A percentile compares a stretch with the other conserved stretches of the same genome.
Evolutionary conservation across 2,797 vertebrate species (phyloP).

Genomic region (Gallinago solitaria): DNA sequence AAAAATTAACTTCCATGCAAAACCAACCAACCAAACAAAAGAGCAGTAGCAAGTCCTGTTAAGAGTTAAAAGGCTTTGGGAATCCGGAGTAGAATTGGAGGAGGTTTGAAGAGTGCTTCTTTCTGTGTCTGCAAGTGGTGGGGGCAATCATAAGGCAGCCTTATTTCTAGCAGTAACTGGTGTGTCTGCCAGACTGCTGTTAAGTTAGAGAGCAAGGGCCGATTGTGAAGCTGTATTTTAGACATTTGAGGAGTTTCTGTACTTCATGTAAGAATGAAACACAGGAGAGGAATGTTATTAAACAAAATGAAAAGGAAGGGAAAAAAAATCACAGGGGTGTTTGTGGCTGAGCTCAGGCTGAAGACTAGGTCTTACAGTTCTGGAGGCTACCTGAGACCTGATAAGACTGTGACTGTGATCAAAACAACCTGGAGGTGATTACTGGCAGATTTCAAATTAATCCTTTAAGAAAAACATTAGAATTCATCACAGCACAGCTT

Average conservation of each 20-base stretch:
- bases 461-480: slow-evolving; percentile 59
- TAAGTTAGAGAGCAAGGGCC: neutral
- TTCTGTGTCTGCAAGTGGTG: neutral
- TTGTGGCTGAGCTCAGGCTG: neutral
- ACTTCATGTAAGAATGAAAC: slow-evolving; percentile 22
- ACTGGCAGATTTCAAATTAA: slow-evolving; percentile 51
- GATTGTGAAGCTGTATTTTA: neutral
- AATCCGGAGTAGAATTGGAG: neutral
- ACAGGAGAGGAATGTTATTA: slow-evolving; percentile 20
- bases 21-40: neutral
- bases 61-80: neutral
- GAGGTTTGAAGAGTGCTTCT: neutral
- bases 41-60: neutral
- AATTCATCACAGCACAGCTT: slow-evolving; percentile 24
- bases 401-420: slow-evolving; percentile 38
- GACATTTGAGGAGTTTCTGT: slow-evolving; percentile 10
- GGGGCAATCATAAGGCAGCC: neutral
- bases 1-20: neutral
- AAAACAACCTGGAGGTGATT: slow-evolving; percentile 51
- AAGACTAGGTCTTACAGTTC: neutral
- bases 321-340: neutral
- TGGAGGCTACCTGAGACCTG: slow-evolving; percentile 36
- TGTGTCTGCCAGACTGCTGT: neutral
- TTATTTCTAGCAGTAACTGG: neutral
- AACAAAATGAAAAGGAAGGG: slow-evolving; percentile 7